Evolutionary conservation across 2,888 invertebrate genomes (phyloP).

Genomic region (Lochmaea crataegi): DNA sequence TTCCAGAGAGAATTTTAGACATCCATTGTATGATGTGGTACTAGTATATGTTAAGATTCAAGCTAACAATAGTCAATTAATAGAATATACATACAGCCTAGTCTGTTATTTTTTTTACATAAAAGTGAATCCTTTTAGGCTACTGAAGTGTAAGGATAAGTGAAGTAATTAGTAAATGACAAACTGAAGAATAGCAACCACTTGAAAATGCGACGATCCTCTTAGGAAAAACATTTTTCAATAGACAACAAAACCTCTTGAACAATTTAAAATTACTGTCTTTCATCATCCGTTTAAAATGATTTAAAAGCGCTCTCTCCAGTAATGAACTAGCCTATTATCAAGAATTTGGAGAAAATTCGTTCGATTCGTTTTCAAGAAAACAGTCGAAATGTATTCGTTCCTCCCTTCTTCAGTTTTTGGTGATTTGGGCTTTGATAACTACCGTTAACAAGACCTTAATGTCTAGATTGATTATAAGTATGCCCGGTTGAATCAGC

Average conservation of each 20-base stretch:
- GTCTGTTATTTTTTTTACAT: slow-evolving; percentile 17
- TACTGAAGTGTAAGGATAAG: slow-evolving; percentile 14
- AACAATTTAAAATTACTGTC: slow-evolving; percentile 20
- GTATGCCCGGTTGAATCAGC: too few species aligned
- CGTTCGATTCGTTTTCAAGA: too few species aligned
- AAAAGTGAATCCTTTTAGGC: slow-evolving; percentile 16
- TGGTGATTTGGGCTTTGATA: too few species aligned
- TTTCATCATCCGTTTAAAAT: slow-evolving; percentile 18
- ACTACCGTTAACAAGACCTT: too few species aligned
- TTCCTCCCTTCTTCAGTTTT: too few species aligned
- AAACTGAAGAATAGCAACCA: slow-evolving; percentile 25
- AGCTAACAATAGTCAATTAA: background rate
- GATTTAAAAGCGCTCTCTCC: slow-evolving; percentile 21
- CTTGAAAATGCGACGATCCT: slow-evolving; percentile 25
- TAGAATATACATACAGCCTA: background rate
- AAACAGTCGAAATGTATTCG: too few species aligned
- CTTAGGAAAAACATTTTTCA: slow-evolving; percentile 21
- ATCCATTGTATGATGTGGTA: too few species aligned
- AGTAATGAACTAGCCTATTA: slow-evolving; percentile 8
- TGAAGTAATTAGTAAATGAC: slow-evolving; percentile 26
- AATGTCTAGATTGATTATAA: too few species aligned
- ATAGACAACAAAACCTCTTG: slow-evolving; percentile 17
- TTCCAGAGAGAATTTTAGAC: too few species aligned
- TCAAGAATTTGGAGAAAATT: background rate
- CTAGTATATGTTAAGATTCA: background rate